Percentiles rank a stretch among this genome's conserved stretches.
Evolutionary conservation across 2,113 vertebrate genomes (phyloP).

Genomic region (Austrofundulus limnaeus): DNA sequence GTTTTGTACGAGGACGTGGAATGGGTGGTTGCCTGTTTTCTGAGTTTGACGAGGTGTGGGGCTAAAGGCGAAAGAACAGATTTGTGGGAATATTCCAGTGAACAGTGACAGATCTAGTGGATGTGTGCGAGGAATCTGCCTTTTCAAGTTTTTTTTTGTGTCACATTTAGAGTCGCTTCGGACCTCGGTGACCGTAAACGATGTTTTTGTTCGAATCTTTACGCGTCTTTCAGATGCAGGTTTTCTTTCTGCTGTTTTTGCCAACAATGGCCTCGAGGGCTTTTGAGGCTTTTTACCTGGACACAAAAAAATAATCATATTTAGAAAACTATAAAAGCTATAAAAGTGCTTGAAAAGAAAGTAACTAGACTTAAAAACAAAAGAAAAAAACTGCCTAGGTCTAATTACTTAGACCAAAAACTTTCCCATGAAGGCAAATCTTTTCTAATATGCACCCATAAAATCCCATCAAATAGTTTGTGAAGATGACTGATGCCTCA

Average conservation of each 20-base stretch:
- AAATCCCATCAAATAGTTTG: background rate
- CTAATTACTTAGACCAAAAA: background rate
- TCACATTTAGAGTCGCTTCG: conserved; percentile 33
- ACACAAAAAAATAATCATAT: conserved; percentile 1
- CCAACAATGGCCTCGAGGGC: conserved; percentile 79
- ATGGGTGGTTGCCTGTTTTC: conserved; percentile 73
- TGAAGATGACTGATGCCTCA: conserved; percentile 24
- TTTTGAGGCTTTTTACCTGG: conserved; percentile 82
- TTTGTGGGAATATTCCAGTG: conserved; percentile 36
- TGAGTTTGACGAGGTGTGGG: conserved; percentile 1
- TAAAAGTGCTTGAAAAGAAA: background rate
- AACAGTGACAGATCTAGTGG: conserved; percentile 55
- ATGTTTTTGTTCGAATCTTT: background rate
- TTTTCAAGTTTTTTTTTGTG: conserved; percentile 66
- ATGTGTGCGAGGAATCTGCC: conserved; percentile 48
- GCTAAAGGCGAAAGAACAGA: conserved; percentile 1
- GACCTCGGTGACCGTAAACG: conserved; percentile 6
- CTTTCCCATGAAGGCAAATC: background rate
- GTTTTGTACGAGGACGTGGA: conserved; percentile 89
- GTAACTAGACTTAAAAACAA: background rate
- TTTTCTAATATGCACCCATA: background rate
- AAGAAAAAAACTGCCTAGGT: background rate
- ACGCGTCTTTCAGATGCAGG: conserved; percentile 54
- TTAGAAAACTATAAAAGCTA: background rate
- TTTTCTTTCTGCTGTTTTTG: conserved; percentile 63